Evolutionary conservation across 2,888 invertebrate genomes (phyloP), one percentile per base, ranked within the genome.

Genomic region (Ommatoiulus sabulosus): DNA sequence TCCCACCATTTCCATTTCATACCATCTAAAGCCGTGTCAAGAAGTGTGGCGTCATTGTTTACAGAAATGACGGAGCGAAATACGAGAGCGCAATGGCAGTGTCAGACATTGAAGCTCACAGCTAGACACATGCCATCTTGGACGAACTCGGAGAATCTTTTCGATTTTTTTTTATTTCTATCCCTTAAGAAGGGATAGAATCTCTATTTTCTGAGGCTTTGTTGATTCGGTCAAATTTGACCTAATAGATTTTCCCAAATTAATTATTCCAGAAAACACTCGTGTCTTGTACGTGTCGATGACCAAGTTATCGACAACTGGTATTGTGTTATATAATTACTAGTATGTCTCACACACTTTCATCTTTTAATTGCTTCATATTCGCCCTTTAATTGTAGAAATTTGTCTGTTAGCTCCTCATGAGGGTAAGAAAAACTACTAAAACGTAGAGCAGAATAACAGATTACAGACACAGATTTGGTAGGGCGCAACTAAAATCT

Each of bases 21-120:
- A 24, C 72, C 72, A 24, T 72, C n/a, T 72, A 72, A 72, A 72
- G 72, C 72, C 24, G 57, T 87, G 87, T 72, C 63, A 57, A 87
- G 63, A 87, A 87, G 20, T 72, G 87, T 87, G 87, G 87, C 72
- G 63, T 87, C 87, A 87, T 87, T 87, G 87, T 87, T 87, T 87
- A 87, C 87, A 87, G 87, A 87, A 87, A 87, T 87, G 87, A 87
- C 87, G 48, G 63, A 63, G 87, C 57, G 63, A 63, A 87, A 87
- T 63, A 63, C 43, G 87, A 87, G 24, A 87, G 87, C 24, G 72
- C 72, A 72, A 72, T 72, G 72, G 72, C 24, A 72, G 72, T 72
- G 72, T 72, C 72, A 72, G 72, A 24, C 72, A 72, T 72, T 72
- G 72, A 72, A 72, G n/a, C 72, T 72, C 72, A 72, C 72, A 72